A percentile compares a stretch with the other conserved stretches of the same genome.
Conservation (phyloP, 2,113 vertebrate genomes). For the Aegithalos caudatus region DNA sequence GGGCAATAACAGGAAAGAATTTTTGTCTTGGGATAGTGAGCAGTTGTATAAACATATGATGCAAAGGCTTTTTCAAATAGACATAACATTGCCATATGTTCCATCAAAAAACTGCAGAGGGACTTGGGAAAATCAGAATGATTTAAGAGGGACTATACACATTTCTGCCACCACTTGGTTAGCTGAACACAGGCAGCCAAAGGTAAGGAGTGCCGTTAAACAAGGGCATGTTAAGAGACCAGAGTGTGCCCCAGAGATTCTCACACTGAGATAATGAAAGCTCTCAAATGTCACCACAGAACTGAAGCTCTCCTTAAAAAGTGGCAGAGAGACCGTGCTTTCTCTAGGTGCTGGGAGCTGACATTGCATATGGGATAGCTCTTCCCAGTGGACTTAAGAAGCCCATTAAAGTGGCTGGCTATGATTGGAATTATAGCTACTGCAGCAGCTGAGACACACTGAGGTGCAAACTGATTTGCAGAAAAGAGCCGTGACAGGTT, state of each 20-base stretch:
- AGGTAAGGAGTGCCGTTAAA: slow-evolving; percentile 70
- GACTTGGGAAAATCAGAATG: slow-evolving; percentile 80
- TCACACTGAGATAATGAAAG: slow-evolving; percentile 70
- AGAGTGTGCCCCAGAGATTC: slow-evolving; percentile 73
- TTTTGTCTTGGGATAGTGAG: slow-evolving; percentile 82
- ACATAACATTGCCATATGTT: slow-evolving; percentile 84
- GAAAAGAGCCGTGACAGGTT: background rate
- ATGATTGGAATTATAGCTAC: slow-evolving; percentile 22
- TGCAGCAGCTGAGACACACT: slow-evolving; percentile 11
- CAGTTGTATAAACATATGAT: slow-evolving; percentile 86
- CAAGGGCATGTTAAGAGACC: slow-evolving; percentile 69
- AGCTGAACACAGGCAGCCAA: slow-evolving; percentile 68
- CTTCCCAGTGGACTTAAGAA: slow-evolving; percentile 35
- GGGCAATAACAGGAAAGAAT: slow-evolving; percentile 83
- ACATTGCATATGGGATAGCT: slow-evolving; percentile 33
- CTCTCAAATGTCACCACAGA: slow-evolving; percentile 64
- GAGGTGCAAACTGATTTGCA: background rate
- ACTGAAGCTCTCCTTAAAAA: slow-evolving; percentile 64
- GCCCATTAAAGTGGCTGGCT: slow-evolving; percentile 40
- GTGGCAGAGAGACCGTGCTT: background rate
- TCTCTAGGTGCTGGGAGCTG: slow-evolving; percentile 30
- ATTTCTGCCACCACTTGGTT: slow-evolving; percentile 73
- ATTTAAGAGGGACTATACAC: slow-evolving; percentile 76
- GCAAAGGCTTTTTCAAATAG: slow-evolving; percentile 83
- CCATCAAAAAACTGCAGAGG: slow-evolving; percentile 75